A percentile compares a stretch with the other conserved stretches of the same genome.
Evolutionary conservation across 53 echinoderm and acorn worm species (phyloP).

Genomic region (Glandiceps talaboti): DNA sequence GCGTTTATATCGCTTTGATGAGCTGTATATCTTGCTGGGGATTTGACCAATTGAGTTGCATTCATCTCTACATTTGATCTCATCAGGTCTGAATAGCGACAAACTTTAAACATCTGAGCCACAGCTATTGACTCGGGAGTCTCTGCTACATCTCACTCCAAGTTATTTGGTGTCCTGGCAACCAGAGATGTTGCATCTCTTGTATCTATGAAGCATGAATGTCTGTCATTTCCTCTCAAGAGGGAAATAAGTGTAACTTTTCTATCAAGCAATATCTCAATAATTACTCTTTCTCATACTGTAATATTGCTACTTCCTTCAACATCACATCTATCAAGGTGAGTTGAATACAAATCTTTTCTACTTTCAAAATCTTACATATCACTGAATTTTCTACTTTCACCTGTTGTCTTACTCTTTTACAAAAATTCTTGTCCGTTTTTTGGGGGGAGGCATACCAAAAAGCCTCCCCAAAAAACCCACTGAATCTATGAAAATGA

Average conservation of each 20-base stretch:
- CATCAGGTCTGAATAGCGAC: not conserved
- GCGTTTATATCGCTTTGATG: not conserved
- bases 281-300: not conserved
- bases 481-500: too few relatives aligned
- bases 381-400: too few relatives aligned
- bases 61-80: not conserved
- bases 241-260: not conserved
- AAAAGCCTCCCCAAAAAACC: too few relatives aligned
- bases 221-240: not conserved
- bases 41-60: not conserved
- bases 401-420: too few relatives aligned
- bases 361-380: too few relatives aligned
- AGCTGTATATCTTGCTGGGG: not conserved
- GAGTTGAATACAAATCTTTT: too few relatives aligned
- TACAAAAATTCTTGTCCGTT: too few relatives aligned
- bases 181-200: not conserved
- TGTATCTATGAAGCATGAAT: not conserved
- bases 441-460: too few relatives aligned
- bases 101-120: not conserved
- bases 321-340: too few relatives aligned
- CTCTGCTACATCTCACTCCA: not conserved
- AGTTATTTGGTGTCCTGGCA: not conserved
- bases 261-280: not conserved
- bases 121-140: not conserved
- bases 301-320: too few relatives aligned